Conservation (phyloP, 2,888 invertebrate genomes). For the Drosophila fulvimacula region DNA sequence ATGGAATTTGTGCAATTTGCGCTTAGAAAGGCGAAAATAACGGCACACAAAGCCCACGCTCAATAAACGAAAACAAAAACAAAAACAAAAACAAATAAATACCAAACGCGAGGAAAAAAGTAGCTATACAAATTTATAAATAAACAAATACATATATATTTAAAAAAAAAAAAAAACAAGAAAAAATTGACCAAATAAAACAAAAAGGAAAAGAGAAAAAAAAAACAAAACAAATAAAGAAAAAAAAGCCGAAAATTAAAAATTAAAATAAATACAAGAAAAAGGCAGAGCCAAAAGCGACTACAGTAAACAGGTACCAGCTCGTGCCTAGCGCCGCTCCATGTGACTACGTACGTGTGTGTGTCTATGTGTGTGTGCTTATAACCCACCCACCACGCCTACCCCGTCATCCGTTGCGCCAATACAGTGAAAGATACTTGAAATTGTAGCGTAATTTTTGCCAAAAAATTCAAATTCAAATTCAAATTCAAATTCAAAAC, state of each 20-base stretch:
- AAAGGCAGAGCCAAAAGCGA: constrained; percentile 43
- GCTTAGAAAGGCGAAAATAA: constrained; percentile 44
- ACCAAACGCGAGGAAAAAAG: background rate
- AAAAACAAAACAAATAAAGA: constrained; percentile 19
- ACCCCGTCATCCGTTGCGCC: constrained; percentile 13
- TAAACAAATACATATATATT: constrained; percentile 25
- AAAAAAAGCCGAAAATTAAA: constrained; percentile 43
- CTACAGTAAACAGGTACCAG: constrained; percentile 72
- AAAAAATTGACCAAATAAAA: constrained; percentile 23
- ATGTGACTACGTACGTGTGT: constrained; percentile 19
- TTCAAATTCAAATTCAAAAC: constrained; percentile 45
- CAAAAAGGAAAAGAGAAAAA: constrained; percentile 6
- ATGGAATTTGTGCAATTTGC: constrained; percentile 48
- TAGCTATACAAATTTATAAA: constrained; percentile 10
- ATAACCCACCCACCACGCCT: constrained; percentile 56
- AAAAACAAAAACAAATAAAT: constrained; percentile 28
- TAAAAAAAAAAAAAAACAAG: constrained; percentile 7
- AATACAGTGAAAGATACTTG: constrained; percentile 31
- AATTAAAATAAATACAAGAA: constrained; percentile 56
- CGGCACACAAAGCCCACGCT: constrained; percentile 37
- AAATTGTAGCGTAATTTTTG: constrained; percentile 55
- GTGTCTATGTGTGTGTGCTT: constrained; percentile 12
- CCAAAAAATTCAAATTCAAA: too few species aligned
- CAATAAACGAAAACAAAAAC: constrained; percentile 39
- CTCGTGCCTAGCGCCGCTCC: constrained; percentile 76